Evolutionary conservation across 2,113 vertebrate species (phyloP).

Genomic region (Abramis brama): DNA sequence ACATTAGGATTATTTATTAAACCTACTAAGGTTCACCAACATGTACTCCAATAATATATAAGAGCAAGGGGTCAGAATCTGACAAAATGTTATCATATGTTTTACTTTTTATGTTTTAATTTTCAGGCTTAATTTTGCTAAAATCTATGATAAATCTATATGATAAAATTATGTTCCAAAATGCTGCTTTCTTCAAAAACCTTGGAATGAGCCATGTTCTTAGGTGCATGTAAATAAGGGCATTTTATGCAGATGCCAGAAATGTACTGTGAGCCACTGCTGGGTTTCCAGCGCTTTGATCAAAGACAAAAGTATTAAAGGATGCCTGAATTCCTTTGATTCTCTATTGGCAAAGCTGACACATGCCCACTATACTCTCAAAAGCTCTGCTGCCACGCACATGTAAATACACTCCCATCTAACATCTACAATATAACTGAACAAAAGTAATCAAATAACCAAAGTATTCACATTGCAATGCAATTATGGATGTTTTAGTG

Average conservation of each 20-base stretch:
- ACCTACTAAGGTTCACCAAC: not conserved
- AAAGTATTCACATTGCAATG: not conserved
- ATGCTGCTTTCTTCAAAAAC: not conserved
- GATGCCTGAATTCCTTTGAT: slow-evolving; percentile 27
- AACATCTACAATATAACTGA: not conserved
- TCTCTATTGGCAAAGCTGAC: not conserved
- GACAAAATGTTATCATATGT: not conserved
- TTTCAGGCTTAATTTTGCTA: not conserved
- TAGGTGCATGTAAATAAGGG: not conserved
- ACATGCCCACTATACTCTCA: not conserved
- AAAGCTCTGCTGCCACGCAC: not conserved
- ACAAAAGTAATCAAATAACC: not conserved
- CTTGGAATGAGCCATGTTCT: not conserved
- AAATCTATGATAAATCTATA: too few species aligned
- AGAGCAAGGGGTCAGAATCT: not conserved
- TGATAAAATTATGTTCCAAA: not conserved
- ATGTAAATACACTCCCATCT: not conserved
- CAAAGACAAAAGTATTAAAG: not conserved
- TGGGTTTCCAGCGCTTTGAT: not conserved
- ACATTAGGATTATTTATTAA: not conserved
- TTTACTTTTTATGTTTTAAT: not conserved
- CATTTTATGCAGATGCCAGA: slow-evolving; percentile 2
- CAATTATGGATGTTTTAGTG: not conserved
- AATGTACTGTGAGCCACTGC: not conserved
- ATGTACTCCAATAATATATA: not conserved